Percentiles rank a stretch among this genome's conserved stretches.
phyloP scores from a whole-genome alignment of 2,113 vertebrate genomes.

The Istiophorus platypterus region DNA sequence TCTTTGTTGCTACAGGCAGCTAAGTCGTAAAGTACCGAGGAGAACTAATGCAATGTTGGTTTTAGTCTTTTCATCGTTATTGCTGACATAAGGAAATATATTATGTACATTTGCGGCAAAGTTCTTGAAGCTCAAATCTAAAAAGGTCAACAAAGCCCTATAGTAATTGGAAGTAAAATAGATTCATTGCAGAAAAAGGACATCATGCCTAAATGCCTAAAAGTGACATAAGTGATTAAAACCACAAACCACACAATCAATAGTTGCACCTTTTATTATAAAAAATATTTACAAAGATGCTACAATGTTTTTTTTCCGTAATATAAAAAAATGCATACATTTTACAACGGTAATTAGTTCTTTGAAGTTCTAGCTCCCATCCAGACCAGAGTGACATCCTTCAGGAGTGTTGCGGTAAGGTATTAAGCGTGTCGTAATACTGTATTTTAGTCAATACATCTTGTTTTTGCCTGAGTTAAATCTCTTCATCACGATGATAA shows the following conservation, averaged over 20 bases:
- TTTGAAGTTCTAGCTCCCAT: conserved; percentile 85
- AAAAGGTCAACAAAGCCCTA: not conserved
- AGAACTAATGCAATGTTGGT: not conserved
- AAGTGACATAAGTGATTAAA: not conserved
- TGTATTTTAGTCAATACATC: conserved; percentile 79
- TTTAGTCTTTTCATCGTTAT: not conserved
- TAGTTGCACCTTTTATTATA: conserved; percentile 87
- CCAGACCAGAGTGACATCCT: conserved; percentile 83
- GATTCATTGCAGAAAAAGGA: not conserved
- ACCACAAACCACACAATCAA: conserved; percentile 40
- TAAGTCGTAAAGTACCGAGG: not conserved
- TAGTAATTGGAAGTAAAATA: not conserved
- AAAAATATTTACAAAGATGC: conserved; percentile 88
- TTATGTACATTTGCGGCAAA: no score
- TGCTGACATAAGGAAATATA: no score
- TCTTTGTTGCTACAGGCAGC: not conserved
- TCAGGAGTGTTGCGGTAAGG: conserved; percentile 81
- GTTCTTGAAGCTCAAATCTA: not conserved
- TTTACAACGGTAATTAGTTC: conserved; percentile 85
- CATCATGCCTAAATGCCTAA: no score
- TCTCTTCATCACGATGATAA: conserved; percentile 74
- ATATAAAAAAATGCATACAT: conserved; percentile 88
- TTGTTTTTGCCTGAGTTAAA: conserved; percentile 84
- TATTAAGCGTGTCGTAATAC: conserved; percentile 81
- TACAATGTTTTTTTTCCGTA: conserved; percentile 83